Evolutionary conservation across 1,140 invertebrate species (phyloP), one percentile per base, ranked within the genome.

Genomic region (Nylanderia fulva): DNA sequence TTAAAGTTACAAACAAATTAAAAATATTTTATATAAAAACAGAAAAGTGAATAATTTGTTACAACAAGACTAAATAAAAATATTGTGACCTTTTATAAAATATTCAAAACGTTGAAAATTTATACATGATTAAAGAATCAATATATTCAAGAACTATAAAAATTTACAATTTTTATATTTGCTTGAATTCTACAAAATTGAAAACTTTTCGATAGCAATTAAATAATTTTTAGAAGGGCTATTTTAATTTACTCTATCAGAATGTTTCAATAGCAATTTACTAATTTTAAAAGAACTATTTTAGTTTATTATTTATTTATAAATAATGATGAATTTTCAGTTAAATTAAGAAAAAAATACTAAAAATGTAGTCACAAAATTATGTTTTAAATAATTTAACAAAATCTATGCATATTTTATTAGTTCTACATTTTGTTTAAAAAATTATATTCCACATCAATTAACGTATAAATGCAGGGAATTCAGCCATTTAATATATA

Each of bases 401-500:
- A 68, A 66, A 8, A 21, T n/a, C n/a, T n/a, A 42, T 13, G 5
- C 8, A n/a, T 2, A 29, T 27, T 0, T 9, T 39, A 5, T 7
- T 33, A 77, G 66, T 75, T 69, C 39, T 69, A 61, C n/a, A n/a
- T n/a, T 85, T 85, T 42, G 72, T 80, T n/a, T 88, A 74, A 27
- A 71, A 66, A 36, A 29, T 75, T 27, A 58, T 36, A 68, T 88
- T 68, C 66, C 21, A 54, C n/a, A 45, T 27, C 8, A 48, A 48
- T 33, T 9, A 8, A 27, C 15, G n/a, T 48, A 24, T 29, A 69
- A 58, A 18, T 39, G 48, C n/a, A 39, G 36, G 13, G 68, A 58
- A 29, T 69, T 71, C 52, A 56, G 36, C 24, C 13, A 52, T 56
- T 13, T 52, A 33, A 45, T n/a, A 8, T 36, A 56, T 24, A n/a